Percentiles rank a stretch among this genome's conserved stretches.
Evolutionary conservation across 2,797 vertebrate genomes (phyloP).

Genomic region (Anguilla megastoma): DNA sequence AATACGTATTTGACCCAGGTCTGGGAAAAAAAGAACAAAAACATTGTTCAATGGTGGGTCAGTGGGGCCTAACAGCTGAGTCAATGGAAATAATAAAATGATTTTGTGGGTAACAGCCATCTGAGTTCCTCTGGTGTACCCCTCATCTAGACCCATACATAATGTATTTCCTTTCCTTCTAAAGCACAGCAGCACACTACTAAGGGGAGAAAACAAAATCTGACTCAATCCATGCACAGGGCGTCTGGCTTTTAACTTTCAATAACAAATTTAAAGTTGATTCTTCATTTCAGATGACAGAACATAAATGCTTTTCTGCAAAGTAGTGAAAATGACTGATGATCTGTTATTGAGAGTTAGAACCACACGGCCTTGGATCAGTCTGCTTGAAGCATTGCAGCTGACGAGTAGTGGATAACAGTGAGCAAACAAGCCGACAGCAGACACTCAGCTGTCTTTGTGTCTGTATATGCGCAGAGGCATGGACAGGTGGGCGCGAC

Average conservation of each 20-base stretch:
- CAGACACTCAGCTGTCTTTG: background rate
- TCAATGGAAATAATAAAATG: background rate
- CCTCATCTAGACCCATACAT: background rate
- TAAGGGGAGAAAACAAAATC: background rate
- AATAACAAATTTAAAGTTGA: background rate
- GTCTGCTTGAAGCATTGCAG: background rate
- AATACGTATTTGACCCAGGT: too few relatives aligned
- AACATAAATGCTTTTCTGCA: background rate
- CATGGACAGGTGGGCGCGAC: background rate
- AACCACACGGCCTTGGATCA: background rate
- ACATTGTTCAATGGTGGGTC: background rate
- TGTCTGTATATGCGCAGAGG: background rate
- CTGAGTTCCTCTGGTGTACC: background rate
- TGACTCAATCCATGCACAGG: background rate
- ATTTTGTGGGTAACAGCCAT: background rate
- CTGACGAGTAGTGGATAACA: background rate
- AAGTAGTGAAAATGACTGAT: background rate
- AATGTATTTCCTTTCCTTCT: background rate
- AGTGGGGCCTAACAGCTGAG: background rate
- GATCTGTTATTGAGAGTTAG: conserved; percentile 8
- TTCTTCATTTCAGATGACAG: background rate
- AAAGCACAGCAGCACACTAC: background rate
- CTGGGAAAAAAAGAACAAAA: too few relatives aligned
- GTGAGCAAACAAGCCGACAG: background rate
- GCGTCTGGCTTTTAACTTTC: background rate